Base-by-base conservation (phyloP, 1,140 invertebrate species). In the Aethina tumida region DNA sequence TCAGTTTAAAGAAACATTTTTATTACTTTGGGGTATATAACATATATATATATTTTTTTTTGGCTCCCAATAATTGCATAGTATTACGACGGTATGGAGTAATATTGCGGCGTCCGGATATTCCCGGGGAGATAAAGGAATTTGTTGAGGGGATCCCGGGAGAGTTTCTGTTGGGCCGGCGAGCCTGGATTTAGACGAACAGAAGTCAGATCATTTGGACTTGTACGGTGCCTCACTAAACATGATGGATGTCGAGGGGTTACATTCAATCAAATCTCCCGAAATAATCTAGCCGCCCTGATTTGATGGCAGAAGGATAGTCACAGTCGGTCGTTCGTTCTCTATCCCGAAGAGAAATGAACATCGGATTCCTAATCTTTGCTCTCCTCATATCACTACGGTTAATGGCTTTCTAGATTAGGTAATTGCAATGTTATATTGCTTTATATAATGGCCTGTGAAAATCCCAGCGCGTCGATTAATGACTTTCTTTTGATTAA, bases 201-300 rank as follows among this genome's bases (percentile, higher is more conserved):
- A 49, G 47, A 46, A 49, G 47, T 49, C 47, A 49, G 47, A 49
- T 49, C 47, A 49, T 49, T 49, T 42, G 47, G 40, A 46, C 39
- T 49, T 49, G 43, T 49, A 38, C 43, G 43, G 43, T 36, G 47
- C 35, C 45, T 43, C 43, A 37, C 47, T 49, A 46, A 49, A 49
- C 47, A 49, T 49, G 47, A 49, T 49, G 43, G 47, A 49, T 49
- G 47, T 37, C 47, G 41, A 35, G 43, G 47, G 47, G 43, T 39
- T 41, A 40, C 47, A 49, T 49, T 49, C 47, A 49, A 49, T 49
- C 47, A 49, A 49, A 49, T 45, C 39, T 45, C 39, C 47, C 43
- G 47, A 49, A 49, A 49, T 49, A 49, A 49, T 46, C 43, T 49
- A 21, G 43, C n/a, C n/a, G 27, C 34, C 15, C 39, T 46, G 47